phyloP scores from a whole-genome alignment of 2,888 invertebrate species.

The Xestia xanthographa region DNA sequence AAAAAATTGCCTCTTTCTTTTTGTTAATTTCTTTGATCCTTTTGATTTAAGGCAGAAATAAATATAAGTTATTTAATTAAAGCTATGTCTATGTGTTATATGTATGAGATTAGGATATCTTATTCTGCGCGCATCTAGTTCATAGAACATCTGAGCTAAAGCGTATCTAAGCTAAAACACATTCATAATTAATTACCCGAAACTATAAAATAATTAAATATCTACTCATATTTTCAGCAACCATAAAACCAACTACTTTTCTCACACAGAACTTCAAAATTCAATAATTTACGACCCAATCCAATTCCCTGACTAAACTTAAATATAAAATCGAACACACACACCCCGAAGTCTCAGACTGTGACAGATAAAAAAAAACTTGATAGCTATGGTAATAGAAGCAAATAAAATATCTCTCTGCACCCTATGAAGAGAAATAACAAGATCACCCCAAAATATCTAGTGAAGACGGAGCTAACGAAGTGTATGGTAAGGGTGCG shows the following conservation, averaged over 20 bases:
- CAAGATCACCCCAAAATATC: slow-evolving; percentile 56
- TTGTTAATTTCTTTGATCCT: not conserved
- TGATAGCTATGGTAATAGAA: slow-evolving; percentile 52
- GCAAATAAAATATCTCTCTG: slow-evolving; percentile 61
- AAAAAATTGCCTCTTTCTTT: no score
- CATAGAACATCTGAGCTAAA: not conserved
- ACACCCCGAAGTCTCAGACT: no score
- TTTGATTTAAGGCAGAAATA: not conserved
- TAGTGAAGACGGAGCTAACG: slow-evolving; percentile 30
- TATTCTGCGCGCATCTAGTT: not conserved
- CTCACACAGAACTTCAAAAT: not conserved
- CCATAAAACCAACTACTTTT: not conserved
- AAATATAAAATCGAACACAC: slow-evolving; percentile 32
- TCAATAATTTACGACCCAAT: not conserved
- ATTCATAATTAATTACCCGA: no score
- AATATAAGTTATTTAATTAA: no score
- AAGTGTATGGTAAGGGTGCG: slow-evolving; percentile 8
- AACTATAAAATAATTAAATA: no score
- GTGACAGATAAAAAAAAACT: slow-evolving; percentile 12
- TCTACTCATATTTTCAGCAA: no score
- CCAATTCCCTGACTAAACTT: not conserved
- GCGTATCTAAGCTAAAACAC: no score
- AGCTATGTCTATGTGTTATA: not conserved
- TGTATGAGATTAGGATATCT: no score
- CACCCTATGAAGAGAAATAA: slow-evolving; percentile 64